These are phyloP conservation scores for Bombus ignitus DNA, from an alignment of 1,140 invertebrate genomes.

Conservation along the genomic window DNA sequence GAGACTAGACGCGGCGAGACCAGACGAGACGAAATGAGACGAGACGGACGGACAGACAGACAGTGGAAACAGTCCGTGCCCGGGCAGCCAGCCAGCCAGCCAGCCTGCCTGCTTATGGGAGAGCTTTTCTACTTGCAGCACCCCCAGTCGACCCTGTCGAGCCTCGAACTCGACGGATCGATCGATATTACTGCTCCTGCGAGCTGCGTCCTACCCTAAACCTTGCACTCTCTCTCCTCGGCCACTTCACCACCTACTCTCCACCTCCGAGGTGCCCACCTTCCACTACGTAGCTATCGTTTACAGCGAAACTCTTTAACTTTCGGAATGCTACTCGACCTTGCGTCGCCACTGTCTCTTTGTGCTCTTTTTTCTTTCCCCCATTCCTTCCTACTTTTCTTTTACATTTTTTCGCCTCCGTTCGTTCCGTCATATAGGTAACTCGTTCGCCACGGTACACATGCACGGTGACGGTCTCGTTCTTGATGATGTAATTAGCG, in stretches of 20 bases:
- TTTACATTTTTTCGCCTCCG: neutral
- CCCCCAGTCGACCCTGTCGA: slow-evolving; percentile 67
- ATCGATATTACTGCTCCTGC: slow-evolving; percentile 82
- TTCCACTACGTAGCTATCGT: slow-evolving; percentile 1
- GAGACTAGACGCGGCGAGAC: neutral
- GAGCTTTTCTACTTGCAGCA: slow-evolving; percentile 57
- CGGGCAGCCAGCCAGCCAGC: slow-evolving; percentile 63
- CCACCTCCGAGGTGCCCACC: neutral
- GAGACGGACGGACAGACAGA: slow-evolving; percentile 44
- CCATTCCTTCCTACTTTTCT: neutral
- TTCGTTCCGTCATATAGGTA: neutral
- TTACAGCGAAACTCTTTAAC: slow-evolving; percentile 10
- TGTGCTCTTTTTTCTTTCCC: neutral
- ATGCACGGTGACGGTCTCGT: neutral
- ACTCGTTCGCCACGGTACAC: neutral
- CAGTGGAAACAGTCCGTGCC: slow-evolving; percentile 64
- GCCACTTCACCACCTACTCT: slow-evolving; percentile 18
- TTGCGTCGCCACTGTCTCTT: neutral
- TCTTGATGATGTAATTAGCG: neutral
- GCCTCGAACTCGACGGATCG: slow-evolving; percentile 71
- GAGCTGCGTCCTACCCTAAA: slow-evolving; percentile 70
- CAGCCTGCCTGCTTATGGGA: slow-evolving; percentile 64
- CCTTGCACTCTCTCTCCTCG: slow-evolving; percentile 73
- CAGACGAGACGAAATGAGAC: neutral
- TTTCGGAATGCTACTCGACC: slow-evolving; percentile 20